Conservation (phyloP, 2,888 invertebrate species). For the Agonopterix heracliana region DNA sequence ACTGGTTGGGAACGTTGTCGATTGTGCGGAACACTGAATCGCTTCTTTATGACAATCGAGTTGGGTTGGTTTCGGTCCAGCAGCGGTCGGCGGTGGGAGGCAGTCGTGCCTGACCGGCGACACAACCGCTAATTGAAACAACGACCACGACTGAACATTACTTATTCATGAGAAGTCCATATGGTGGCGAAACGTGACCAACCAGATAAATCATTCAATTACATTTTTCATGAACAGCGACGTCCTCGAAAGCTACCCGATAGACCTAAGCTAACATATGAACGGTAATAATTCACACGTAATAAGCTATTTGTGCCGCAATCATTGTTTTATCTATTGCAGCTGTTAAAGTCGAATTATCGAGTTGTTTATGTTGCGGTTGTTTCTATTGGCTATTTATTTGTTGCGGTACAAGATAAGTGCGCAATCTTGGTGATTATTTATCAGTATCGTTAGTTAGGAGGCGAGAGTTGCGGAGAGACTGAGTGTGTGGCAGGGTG, state of each 20-base stretch:
- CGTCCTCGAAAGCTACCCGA: conserved; percentile 9
- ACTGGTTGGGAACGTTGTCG: conserved; percentile 14
- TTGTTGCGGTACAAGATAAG: conserved; percentile 24
- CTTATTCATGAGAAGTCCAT: conserved; percentile 75
- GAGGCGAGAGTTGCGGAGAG: conserved; percentile 16
- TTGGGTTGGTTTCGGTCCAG: conserved; percentile 26
- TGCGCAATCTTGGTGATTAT: conserved; percentile 26
- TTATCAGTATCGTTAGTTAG: conserved; percentile 22
- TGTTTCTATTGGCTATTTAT: conserved; percentile 27
- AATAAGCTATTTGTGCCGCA: conserved; percentile 3
- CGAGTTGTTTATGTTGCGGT: conserved; percentile 23
- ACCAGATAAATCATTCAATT: conserved; percentile 72
- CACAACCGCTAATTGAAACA: conserved; percentile 75
- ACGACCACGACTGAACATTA: conserved; percentile 69
- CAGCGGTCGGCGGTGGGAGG: conserved; percentile 32
- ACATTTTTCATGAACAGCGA: conserved; percentile 62
- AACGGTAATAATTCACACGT: conserved; percentile 12
- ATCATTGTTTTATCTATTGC: conserved; percentile 17
- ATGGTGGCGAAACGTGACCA: conserved; percentile 70
- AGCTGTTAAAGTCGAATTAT: conserved; percentile 23
- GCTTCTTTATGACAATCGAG: conserved; percentile 28
- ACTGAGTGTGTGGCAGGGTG: conserved; percentile 23
- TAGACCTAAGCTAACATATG: neutral
- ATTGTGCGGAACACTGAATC: conserved; percentile 14
- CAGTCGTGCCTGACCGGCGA: conserved; percentile 56